Conservation (phyloP, 2,113 vertebrate species). For the Plectropomus leopardus region DNA sequence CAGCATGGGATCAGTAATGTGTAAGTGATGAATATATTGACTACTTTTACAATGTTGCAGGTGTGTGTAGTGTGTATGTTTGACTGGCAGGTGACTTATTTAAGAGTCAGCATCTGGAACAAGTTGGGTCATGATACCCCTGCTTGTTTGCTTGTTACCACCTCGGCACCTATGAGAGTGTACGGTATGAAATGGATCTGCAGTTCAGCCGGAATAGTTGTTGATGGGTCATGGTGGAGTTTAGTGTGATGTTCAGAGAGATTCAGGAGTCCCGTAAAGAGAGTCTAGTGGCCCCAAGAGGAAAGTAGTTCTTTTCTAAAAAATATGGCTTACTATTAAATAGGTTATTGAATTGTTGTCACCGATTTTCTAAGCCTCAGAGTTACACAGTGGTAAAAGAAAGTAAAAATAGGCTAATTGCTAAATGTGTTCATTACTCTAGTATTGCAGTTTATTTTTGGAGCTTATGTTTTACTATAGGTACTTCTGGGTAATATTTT, state of each 20-base stretch:
- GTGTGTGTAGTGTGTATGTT: not conserved
- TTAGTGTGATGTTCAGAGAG: not conserved
- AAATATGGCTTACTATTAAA: no score
- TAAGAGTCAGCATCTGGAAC: not conserved
- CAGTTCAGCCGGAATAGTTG: not conserved
- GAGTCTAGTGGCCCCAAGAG: no score
- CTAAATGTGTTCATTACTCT: no score
- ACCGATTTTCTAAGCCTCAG: no score
- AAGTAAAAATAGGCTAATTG: no score
- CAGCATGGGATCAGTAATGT: constrained; percentile 80
- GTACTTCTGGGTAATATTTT: no score
- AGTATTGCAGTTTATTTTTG: no score
- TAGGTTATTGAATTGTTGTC: no score
- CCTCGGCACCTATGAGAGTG: not conserved
- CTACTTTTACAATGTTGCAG: not conserved
- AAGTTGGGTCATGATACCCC: not conserved
- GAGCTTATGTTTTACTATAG: no score
- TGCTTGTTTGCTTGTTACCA: not conserved
- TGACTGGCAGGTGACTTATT: not conserved
- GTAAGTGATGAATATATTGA: constrained; percentile 65
- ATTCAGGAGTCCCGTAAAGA: no score
- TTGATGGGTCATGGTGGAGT: not conserved
- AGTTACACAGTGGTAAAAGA: no score
- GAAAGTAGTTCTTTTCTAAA: no score
- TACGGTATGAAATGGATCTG: not conserved